Conservation (phyloP, 2,888 invertebrate genomes). For the Oligia fasciuncula region DNA sequence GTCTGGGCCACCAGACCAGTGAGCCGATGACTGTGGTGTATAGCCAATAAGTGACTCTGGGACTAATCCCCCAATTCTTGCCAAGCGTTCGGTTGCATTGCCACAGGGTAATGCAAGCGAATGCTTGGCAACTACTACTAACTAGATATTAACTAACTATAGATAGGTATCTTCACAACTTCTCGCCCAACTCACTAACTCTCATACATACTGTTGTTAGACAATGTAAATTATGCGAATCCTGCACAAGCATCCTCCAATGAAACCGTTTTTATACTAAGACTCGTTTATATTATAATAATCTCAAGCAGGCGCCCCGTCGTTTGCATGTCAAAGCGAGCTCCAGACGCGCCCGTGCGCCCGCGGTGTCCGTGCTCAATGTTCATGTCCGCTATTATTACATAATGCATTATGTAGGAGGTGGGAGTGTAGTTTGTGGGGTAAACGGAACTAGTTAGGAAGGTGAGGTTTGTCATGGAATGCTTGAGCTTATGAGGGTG, state of each 20-base stretch:
- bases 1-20: neutral
- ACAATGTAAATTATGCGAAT: constrained; percentile 19
- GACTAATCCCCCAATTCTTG: neutral
- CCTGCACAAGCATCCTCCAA: constrained; percentile 29
- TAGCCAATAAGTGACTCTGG: neutral
- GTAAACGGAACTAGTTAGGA: constrained; percentile 26
- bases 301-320: constrained; percentile 38
- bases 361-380: neutral
- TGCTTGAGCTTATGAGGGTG: neutral
- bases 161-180: neutral
- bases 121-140: too few species aligned
- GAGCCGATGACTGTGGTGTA: neutral
- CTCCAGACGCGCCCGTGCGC: neutral
- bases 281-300: constrained; percentile 55
- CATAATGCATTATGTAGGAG: constrained; percentile 50
- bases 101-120: too few species aligned
- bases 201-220: neutral
- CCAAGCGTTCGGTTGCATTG: too few species aligned
- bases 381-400: constrained; percentile 35
- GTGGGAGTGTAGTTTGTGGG: neutral
- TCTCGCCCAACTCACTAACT: too few species aligned
- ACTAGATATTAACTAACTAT: too few species aligned
- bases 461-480: neutral
- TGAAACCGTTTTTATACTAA: constrained; percentile 48
- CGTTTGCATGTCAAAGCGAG: constrained; percentile 60